Evolutionary conservation across 2,113 vertebrate genomes (phyloP), one percentile per base, ranked within the genome.

Genomic region (Syngnathus typhle): DNA sequence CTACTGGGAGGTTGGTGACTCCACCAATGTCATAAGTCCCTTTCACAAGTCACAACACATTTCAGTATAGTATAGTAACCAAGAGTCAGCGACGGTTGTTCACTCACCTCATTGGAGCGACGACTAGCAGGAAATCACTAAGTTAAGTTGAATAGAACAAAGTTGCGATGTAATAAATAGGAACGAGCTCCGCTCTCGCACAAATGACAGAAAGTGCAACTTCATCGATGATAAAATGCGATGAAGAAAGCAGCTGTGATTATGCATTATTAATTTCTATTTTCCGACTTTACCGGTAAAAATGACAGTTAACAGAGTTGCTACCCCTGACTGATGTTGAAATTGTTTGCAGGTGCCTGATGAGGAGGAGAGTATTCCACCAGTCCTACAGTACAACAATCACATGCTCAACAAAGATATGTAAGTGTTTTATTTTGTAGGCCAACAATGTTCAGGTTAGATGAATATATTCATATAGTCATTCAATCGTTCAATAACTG

Each of bases 1-100:
- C 2, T 98, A 98, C 83, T 99, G 97, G 96, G 94, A 98, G 94
- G 97, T 98, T 74, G 92, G 93, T n/a, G 21, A 16, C 38, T 21
- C 41, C 38, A 61, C 15, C 13, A 23, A 23, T 16, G 16, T 12
- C 18, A 41, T 61, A 19, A 21, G 37, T n/a, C n/a, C 65, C n/a
- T 36, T 23, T 15, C 5, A 39, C 4, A 72, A 68, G 27, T 15
- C 27, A 6, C 21, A 7, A 12, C 15, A 52, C 0, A 11, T 47
- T 15, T 49, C 37, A 32, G 49, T n/a, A 49, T 6, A 12, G 43
- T 46, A 46, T 5, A 46, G 44, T 15, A 13, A 46, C 44, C 44
- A 46, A 46, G 1, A 27, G 27, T 27, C 27, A 27, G 27, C 2
- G 27, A 27, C 27, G 27, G 27, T 0, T 47, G 46, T 16, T 47